Conservation (phyloP, 2,113 vertebrate genomes). For the Apodemus speciosus region DNA sequence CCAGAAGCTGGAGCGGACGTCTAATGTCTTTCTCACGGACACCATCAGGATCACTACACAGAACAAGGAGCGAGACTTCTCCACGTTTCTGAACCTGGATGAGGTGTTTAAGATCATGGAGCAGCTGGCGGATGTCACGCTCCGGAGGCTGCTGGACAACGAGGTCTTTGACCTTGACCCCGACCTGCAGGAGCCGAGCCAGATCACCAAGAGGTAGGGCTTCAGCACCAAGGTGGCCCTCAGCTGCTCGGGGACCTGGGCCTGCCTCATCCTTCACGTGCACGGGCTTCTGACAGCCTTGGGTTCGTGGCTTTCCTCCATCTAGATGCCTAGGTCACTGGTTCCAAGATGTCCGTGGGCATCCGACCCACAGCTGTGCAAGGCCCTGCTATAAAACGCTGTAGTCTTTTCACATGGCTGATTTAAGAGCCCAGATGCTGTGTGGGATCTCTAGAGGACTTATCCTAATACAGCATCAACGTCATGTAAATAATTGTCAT, state of each 20-base stretch:
- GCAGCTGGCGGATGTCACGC: slow-evolving; percentile 94
- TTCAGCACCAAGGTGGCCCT: neutral
- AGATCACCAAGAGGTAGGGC: slow-evolving; percentile 93
- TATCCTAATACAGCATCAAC: too few relatives aligned
- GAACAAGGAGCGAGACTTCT: slow-evolving; percentile 93
- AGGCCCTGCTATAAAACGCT: neutral
- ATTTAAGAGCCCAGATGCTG: neutral
- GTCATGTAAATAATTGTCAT: neutral
- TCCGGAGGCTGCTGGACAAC: slow-evolving; percentile 95
- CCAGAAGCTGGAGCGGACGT: slow-evolving; percentile 93
- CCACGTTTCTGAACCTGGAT: slow-evolving; percentile 94
- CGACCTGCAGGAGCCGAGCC: slow-evolving; percentile 91
- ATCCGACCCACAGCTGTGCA: rapidly evolving
- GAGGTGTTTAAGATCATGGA: slow-evolving; percentile 94
- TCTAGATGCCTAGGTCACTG: too few relatives aligned
- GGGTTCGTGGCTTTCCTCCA: neutral
- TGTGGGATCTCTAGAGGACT: neutral
- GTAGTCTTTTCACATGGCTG: neutral
- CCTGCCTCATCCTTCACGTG: rapidly evolving
- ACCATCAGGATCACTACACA: slow-evolving; percentile 91
- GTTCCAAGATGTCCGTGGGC: neutral
- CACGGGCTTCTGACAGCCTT: neutral
- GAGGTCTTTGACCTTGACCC: slow-evolving; percentile 93
- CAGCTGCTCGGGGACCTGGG: rapidly evolving
- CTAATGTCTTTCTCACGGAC: slow-evolving; percentile 92